Percentiles rank a stretch among this genome's conserved stretches.
Conservation (phyloP, 2,113 vertebrate species). For the Quiscalus mexicanus region DNA sequence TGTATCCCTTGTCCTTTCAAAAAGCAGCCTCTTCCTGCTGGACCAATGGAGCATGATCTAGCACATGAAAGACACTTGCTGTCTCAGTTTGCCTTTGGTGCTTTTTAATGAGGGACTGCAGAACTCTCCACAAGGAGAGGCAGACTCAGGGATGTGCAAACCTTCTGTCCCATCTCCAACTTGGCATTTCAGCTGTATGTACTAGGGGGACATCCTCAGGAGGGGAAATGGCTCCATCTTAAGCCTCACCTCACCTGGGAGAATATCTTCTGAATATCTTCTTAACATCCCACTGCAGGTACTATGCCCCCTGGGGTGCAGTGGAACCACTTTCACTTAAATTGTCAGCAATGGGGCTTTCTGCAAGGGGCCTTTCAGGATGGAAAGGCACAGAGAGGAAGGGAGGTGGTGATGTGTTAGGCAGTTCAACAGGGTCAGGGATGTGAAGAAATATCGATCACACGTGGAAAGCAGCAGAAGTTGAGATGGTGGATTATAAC, state of each 20-base stretch:
- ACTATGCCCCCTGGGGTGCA: background rate
- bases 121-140: background rate
- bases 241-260: background rate
- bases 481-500: background rate
- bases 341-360: background rate
- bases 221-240: background rate
- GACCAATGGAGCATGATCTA: background rate
- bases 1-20: background rate
- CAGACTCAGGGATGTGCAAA: background rate
- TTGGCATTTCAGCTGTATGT: rapidly evolving
- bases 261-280: too few relatives aligned
- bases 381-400: background rate
- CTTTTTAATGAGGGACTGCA: background rate
- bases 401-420: rapidly evolving
- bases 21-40: background rate
- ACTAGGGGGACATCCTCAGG: background rate
- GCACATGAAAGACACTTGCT: rapidly evolving
- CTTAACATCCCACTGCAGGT: background rate
- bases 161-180: rapidly evolving
- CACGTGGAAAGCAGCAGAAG: background rate
- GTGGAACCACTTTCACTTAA: background rate
- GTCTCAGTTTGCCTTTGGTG: background rate
- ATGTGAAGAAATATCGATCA: rapidly evolving
- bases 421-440: background rate
- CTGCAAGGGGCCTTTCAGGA: rapidly evolving